These are phyloP conservation scores for Petrocephalus sullivani DNA, from an alignment of 2,797 vertebrate species.

Conservation along the genomic window DNA sequence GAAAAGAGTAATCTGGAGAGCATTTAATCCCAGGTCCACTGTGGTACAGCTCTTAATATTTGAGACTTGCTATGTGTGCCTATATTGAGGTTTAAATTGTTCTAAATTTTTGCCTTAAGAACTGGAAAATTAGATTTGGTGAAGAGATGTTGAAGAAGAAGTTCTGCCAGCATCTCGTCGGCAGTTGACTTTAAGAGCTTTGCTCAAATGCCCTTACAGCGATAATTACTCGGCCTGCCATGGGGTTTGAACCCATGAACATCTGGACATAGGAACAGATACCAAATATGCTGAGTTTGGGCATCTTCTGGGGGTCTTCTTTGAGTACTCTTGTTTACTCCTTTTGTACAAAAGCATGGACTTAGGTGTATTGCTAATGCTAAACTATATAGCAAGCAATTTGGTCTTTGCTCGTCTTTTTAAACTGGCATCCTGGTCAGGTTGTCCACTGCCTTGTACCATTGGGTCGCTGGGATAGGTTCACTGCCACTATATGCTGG, in stretches of 20 bases:
- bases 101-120: not conserved
- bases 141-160: not conserved
- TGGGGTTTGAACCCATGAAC: not conserved
- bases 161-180: not conserved
- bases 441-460: not conserved
- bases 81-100: not conserved
- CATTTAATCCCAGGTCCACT: not conserved
- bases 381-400: not conserved
- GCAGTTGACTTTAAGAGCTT: not conserved
- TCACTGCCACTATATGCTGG: not conserved
- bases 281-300: not conserved
- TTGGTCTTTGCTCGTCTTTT: not conserved
- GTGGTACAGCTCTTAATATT: not conserved
- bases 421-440: not conserved
- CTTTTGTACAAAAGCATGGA: not conserved
- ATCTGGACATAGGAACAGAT: not conserved
- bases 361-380: not conserved
- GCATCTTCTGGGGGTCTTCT: not conserved
- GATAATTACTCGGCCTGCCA: not conserved
- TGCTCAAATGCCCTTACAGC: not conserved
- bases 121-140: not conserved
- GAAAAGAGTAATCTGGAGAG: not conserved
- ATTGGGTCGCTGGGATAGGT: not conserved
- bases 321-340: not conserved
- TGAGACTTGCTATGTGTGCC: not conserved